Evolutionary conservation across 1,140 invertebrate genomes (phyloP), one percentile per base, ranked within the genome.

Genomic region (Atta texana): DNA sequence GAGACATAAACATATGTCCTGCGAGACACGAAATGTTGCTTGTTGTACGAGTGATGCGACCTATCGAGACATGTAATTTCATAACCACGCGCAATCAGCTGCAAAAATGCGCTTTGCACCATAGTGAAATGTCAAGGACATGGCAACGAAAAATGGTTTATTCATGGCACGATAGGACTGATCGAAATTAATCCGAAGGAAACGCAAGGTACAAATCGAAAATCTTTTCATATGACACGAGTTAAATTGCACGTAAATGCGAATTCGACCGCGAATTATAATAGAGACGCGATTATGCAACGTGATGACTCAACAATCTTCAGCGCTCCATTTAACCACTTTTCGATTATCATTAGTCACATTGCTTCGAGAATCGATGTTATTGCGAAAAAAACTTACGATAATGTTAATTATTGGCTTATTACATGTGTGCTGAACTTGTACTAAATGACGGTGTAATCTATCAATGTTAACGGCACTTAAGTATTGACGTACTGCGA

Each of bases 1-100:
- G 39, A 16, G 49, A 51, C 2, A 16, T 16, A 51, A 10, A 34
- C 28, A 16, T 10, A 34, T n/a, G 8, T 84, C 49, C 69, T 44
- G 51, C 68, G 59, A 80, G 53, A 34, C 86, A 61, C 64, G 78
- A 84, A 59, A 82, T 61, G 68, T 61, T 12, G 4, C 3, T 49
- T 34, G 49, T n/a, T 1, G 18, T 1, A 12, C 39, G 31, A 61
- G 80, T 82, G 39, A 53, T 84, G 55, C 69, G n/a, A 74, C 63
- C 39, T 2, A 72, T 75, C 6, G 55, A 75, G 39, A 74, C 0
- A 18, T n/a, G 14, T 49, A 59, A 61, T 74, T 10, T 31, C 18
- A 24, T 14, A 57, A 82, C 44, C 34, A 69, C 76, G 55, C 21
- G 53, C 24, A 44, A 84, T 49, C 55, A 3, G 0, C 14, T 61